Percentiles rank a stretch among this genome's conserved stretches.
Conservation (phyloP, 2,113 vertebrate genomes). For the Tetrao urogallus region DNA sequence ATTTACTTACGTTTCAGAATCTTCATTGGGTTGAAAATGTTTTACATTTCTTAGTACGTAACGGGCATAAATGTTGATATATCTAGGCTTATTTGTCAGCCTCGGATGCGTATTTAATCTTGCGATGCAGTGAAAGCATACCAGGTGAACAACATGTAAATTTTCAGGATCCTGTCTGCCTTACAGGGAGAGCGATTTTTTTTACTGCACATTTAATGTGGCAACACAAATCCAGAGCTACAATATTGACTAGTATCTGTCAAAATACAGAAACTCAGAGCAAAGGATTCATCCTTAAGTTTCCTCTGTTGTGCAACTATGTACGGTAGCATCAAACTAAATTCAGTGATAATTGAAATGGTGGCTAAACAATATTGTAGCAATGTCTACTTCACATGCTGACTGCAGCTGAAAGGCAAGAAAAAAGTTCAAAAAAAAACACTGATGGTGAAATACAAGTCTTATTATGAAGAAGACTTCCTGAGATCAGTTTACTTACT, state of each 20-base stretch:
- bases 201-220: background rate
- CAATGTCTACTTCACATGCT: background rate
- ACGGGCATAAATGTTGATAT: background rate
- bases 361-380: background rate
- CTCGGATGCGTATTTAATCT: slow-evolving; percentile 4
- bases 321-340: background rate
- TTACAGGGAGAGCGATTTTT: background rate
- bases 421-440: background rate
- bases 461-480: background rate
- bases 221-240: background rate
- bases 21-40: background rate
- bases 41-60: background rate
- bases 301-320: background rate
- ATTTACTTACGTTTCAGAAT: background rate
- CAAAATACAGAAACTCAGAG: background rate
- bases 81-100: background rate
- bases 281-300: background rate
- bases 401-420: background rate
- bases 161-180: background rate
- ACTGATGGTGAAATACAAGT: background rate
- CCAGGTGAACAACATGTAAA: background rate
- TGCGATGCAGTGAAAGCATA: background rate
- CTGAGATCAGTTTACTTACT: background rate
- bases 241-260: background rate
- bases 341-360: background rate